Evolutionary conservation across 2,797 vertebrate genomes (phyloP), one percentile per base, ranked within the genome.

Genomic region (Forpus xanthops): DNA sequence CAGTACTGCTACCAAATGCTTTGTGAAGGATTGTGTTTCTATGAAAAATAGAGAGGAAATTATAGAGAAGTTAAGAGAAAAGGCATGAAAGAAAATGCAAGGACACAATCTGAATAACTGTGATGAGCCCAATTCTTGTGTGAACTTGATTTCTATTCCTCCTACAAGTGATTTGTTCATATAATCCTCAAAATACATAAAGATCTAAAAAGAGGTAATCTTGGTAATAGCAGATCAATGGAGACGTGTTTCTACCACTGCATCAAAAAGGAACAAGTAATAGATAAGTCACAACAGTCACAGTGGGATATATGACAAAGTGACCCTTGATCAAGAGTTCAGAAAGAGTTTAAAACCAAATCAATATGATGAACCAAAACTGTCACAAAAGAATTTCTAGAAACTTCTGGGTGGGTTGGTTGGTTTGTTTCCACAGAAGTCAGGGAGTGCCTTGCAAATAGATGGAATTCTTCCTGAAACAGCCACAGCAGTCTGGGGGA

Each of bases 321-420:
- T 12, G 8, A 44, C 42, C 15, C 19, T 75, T 0, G 0, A 44
- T 4, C 10, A 65, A 50, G n/a, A 55, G 13, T 8, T 50, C 31
- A 56, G n/a, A 33, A 55, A 53, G 30, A 55, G 15, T 45, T 79
- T 64, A 60, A 78, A 90, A 79, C 10, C 53, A 82, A 82, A 58
- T 9, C 17, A 82, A 94, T 87, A 49, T 3, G 2, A 62, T n/a
- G 44, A 82, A 50, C 8, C 44, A 82, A 82, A 92, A 20, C 9
- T 13, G 13, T 24, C 23, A 66, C 21, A 74, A 31, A 55, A 42
- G 4, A 45, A 76, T 55, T 55, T 50, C 49, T 68, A 90, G 12
- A 49, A 75, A 45, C 11, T 28, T 39, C 10, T 24, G 7, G 0
- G 14, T 86, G 74, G n/a, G 31, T 23, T 33, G 12, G 12, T 21